Percentiles rank a stretch among this genome's conserved stretches.
Conservation (phyloP, 2,888 invertebrate genomes). For the Gonocerus acuteangulatus region DNA sequence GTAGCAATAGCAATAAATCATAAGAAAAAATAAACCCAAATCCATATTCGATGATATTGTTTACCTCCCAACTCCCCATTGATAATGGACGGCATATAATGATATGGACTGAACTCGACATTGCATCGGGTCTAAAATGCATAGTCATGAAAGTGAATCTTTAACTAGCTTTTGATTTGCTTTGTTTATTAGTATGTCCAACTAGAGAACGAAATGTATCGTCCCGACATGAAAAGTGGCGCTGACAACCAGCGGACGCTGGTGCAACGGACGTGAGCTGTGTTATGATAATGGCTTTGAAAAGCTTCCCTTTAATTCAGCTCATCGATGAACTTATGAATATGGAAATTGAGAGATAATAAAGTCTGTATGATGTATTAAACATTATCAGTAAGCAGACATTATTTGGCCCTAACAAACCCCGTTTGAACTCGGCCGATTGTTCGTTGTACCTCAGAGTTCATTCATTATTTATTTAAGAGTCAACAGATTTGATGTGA, state of each 20-base stretch:
- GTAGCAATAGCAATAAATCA: no score
- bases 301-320: slow-evolving; percentile 13
- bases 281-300: neutral
- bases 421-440: neutral
- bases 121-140: no score
- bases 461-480: neutral
- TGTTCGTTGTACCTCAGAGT: neutral
- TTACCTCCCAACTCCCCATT: no score
- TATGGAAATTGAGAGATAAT: slow-evolving; percentile 24
- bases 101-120: no score
- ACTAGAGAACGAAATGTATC: no score
- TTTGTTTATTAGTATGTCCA: no score
- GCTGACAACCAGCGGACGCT: no score
- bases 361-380: slow-evolving; percentile 11
- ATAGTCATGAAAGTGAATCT: neutral
- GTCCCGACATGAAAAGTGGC: no score
- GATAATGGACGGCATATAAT: no score
- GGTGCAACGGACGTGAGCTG: neutral
- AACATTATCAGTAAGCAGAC: neutral
- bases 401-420: no score
- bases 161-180: neutral
- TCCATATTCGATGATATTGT: no score
- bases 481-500: slow-evolving; percentile 15
- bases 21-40: no score
- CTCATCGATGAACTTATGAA: slow-evolving; percentile 19